Conservation (phyloP, 2,888 invertebrate genomes). For the Monopis laevigella region DNA sequence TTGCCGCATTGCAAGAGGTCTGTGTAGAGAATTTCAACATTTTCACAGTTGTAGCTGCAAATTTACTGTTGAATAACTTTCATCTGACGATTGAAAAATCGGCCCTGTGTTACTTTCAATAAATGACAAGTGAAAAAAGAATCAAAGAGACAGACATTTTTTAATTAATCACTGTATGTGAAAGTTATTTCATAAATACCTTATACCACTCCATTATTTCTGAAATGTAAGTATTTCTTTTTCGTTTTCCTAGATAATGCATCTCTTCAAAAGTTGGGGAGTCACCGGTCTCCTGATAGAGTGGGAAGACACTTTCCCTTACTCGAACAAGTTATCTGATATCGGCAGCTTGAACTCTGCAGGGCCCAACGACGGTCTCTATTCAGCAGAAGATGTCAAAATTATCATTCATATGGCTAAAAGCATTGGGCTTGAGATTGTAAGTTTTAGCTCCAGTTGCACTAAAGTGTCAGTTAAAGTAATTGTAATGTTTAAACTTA, state of each 20-base stretch:
- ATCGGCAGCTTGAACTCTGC: slow-evolving; percentile 65
- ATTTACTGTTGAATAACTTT: too few relatives aligned
- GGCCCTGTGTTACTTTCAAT: too few relatives aligned
- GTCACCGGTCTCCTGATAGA: slow-evolving; percentile 85
- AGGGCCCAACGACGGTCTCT: slow-evolving; percentile 66
- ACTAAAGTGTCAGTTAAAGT: too few relatives aligned
- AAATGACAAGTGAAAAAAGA: too few relatives aligned
- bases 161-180: background rate
- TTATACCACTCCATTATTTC: slow-evolving; percentile 9
- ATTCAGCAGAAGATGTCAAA: slow-evolving; percentile 72
- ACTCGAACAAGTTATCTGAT: slow-evolving; percentile 67
- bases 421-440: slow-evolving; percentile 72
- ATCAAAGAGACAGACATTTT: too few relatives aligned
- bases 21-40: too few relatives aligned
- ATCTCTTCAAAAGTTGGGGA: slow-evolving; percentile 65
- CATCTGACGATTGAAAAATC: too few relatives aligned
- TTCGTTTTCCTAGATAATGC: slow-evolving; percentile 29
- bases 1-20: too few relatives aligned
- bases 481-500: too few relatives aligned
- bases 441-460: slow-evolving; percentile 34
- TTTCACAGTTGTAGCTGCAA: too few relatives aligned
- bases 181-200: background rate
- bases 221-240: background rate
- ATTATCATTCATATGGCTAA: slow-evolving; percentile 73
- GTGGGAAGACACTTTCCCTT: slow-evolving; percentile 93